These are phyloP conservation scores for Antrozous pallidus DNA, from an alignment of 2,797 vertebrate genomes.

Conservation along the genomic window DNA sequence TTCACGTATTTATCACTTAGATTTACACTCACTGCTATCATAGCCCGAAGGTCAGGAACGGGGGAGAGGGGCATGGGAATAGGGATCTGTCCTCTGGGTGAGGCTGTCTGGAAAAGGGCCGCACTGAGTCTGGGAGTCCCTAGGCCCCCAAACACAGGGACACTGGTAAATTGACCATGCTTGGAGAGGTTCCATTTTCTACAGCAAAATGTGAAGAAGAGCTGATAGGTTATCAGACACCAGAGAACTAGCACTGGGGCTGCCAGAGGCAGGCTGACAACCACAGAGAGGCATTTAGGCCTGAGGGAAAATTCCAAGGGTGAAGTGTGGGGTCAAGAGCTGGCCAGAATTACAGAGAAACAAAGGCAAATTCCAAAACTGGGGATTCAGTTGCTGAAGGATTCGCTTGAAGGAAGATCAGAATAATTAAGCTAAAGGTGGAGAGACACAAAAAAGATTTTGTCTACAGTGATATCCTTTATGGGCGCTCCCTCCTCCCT, in stretches of 20 bases:
- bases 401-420: not conserved
- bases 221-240: not conserved
- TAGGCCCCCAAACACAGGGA: not conserved
- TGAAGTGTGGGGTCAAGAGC: not conserved
- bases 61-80: not conserved
- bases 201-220: not conserved
- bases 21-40: not conserved
- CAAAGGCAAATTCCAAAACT: not conserved
- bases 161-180: not conserved
- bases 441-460: not conserved
- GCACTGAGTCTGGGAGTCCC: not conserved
- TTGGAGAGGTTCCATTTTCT: not conserved
- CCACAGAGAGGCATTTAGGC: not conserved
- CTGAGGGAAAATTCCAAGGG: not conserved
- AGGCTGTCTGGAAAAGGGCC: not conserved
- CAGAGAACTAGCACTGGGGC: not conserved
- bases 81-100: not conserved
- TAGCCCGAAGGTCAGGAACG: not conserved
- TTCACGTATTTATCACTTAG: not conserved
- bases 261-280: not conserved
- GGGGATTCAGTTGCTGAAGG: not conserved
- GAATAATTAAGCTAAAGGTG: conserved; percentile 4
- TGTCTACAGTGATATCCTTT: not conserved
- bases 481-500: not conserved
- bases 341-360: not conserved